Percentiles rank a stretch among this genome's conserved stretches.
Conservation (phyloP, 2,888 invertebrate species). For the Apeira syringaria region DNA sequence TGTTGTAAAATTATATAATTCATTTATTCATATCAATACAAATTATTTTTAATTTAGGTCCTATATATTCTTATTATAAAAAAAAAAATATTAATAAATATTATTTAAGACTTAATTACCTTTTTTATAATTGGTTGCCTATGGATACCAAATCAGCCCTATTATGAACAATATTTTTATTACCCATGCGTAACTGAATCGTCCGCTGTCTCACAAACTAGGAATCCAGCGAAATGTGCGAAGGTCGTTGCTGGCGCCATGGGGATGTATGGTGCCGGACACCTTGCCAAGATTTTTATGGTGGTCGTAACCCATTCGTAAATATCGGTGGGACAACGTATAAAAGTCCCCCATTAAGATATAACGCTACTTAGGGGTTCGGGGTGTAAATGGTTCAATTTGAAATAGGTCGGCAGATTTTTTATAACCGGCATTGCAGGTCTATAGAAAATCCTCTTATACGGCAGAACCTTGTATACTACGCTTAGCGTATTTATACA, state of each 20-base stretch:
- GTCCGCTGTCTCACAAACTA: constrained; percentile 2
- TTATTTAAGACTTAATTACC: background rate
- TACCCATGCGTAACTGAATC: no score
- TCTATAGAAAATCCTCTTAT: no score
- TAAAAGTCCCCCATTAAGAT: constrained; percentile 13
- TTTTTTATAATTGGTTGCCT: background rate
- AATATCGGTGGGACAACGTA: constrained; percentile 13
- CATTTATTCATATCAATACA: no score
- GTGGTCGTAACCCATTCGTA: constrained; percentile 24
- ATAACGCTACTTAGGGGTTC: constrained; percentile 6
- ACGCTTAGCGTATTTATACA: no score
- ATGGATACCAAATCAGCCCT: no score
- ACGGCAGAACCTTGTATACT: no score
- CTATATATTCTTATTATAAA: no score
- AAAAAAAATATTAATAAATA: background rate
- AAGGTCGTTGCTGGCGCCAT: constrained; percentile 20
- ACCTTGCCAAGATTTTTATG: constrained; percentile 30
- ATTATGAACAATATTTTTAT: no score
- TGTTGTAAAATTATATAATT: no score
- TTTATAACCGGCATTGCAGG: constrained; percentile 2
- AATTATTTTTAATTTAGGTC: no score
- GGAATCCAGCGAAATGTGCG: constrained; percentile 12
- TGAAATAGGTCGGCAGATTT: constrained; percentile 9
- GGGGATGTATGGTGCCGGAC: constrained; percentile 23
- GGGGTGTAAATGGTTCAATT: constrained; percentile 12